These are phyloP conservation scores for Kryphioiulus occultus DNA, from an alignment of 2,888 invertebrate species.

Conservation along the genomic window DNA sequence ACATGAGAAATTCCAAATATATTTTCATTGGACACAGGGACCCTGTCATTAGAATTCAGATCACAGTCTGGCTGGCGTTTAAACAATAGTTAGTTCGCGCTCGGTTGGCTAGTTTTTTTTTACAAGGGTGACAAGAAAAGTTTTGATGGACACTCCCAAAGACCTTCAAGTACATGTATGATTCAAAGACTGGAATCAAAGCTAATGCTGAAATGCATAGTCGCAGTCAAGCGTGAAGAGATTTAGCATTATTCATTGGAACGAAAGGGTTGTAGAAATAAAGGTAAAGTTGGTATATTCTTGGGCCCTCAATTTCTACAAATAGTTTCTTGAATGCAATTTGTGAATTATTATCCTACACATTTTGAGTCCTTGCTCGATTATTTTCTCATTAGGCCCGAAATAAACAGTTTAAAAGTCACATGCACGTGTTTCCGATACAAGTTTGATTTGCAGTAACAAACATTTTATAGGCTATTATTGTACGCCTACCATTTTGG, in stretches of 20 bases:
- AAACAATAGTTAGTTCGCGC: neutral
- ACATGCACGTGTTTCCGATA: neutral
- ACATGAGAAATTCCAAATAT: conserved; percentile 4
- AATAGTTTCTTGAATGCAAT: neutral
- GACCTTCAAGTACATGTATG: neutral
- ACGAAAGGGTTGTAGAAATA: neutral
- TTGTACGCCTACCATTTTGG: neutral
- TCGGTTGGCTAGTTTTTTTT: neutral
- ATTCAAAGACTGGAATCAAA: neutral
- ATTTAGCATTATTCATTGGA: neutral
- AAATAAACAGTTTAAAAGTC: neutral
- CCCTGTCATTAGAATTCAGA: neutral
- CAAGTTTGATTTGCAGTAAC: neutral
- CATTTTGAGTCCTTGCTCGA: neutral
- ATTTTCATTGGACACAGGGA: neutral
- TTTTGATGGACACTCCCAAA: conserved; percentile 10
- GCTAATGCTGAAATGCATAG: neutral
- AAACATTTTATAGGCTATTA: neutral
- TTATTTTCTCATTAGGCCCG: neutral
- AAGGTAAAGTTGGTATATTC: neutral
- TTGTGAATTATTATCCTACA: neutral
- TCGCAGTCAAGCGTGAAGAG: neutral
- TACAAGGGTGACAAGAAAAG: neutral
- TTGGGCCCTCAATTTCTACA: too few species aligned
- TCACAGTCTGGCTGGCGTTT: neutral